These are phyloP conservation scores for Acanthopagrus latus DNA, from an alignment of 2,797 vertebrate species.

Conservation along the genomic window DNA sequence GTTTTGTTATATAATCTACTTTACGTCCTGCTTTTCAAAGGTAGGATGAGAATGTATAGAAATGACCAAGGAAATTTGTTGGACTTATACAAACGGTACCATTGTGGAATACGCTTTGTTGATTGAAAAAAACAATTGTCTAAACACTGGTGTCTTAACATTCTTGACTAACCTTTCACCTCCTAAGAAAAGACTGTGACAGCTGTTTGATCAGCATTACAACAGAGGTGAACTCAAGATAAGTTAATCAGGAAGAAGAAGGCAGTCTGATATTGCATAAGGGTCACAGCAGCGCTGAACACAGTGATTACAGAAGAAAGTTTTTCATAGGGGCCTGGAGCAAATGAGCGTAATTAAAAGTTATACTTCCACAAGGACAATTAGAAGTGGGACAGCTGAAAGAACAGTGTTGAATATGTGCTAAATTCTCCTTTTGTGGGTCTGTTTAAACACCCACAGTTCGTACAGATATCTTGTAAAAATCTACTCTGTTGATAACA, in stretches of 20 bases:
- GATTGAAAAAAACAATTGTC: slow-evolving; percentile 1
- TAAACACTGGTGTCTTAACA: background rate
- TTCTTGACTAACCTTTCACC: slow-evolving; percentile 61
- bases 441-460: background rate
- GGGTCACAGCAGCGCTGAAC: slow-evolving; percentile 18
- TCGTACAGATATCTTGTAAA: background rate
- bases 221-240: slow-evolving; percentile 69
- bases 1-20: no score
- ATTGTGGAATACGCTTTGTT: background rate
- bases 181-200: slow-evolving; percentile 27
- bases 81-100: background rate
- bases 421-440: background rate
- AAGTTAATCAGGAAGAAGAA: slow-evolving; percentile 67
- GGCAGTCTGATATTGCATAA: slow-evolving; percentile 52
- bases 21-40: no score
- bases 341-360: background rate
- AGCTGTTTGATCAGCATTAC: slow-evolving; percentile 49
- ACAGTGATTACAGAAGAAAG: slow-evolving; percentile 23
- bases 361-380: background rate
- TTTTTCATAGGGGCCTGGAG: background rate
- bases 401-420: background rate
- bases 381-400: background rate
- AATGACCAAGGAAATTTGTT: background rate
- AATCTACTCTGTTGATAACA: background rate
- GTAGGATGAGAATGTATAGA: no score